Evolutionary conservation across 2,797 vertebrate genomes (phyloP).

Genomic region (Pseudotriccus pelzelni): DNA sequence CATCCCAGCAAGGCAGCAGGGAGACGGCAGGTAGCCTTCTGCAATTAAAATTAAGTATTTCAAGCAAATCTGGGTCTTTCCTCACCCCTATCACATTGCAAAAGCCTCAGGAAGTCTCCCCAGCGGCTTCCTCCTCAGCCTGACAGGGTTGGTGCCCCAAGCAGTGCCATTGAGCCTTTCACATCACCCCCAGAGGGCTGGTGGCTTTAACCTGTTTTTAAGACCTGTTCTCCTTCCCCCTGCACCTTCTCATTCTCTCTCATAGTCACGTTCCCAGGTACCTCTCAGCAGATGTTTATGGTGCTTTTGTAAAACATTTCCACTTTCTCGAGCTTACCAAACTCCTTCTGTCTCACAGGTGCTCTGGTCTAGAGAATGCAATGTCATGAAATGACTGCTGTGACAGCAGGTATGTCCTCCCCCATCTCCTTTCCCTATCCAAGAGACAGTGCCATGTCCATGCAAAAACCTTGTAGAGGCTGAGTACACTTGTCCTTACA

Average conservation of each 20-base stretch:
- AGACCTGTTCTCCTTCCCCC: background rate
- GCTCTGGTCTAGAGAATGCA: background rate
- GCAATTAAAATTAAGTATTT: slow-evolving; percentile 40
- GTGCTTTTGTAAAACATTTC: background rate
- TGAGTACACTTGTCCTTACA: background rate
- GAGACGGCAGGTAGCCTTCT: background rate
- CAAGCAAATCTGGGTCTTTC: background rate
- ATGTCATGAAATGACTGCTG: background rate
- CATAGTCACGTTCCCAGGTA: background rate
- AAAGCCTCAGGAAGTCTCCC: background rate
- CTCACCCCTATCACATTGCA: background rate
- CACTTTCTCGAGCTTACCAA: background rate
- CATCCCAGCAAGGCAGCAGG: background rate
- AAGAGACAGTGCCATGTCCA: background rate
- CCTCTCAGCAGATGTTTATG: slow-evolving; percentile 33
- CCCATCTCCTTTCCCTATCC: background rate
- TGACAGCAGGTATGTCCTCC: background rate
- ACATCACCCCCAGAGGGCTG: background rate
- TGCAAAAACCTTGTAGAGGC: background rate
- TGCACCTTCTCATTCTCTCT: background rate
- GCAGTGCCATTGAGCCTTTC: background rate
- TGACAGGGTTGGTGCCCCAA: background rate
- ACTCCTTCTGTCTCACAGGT: background rate
- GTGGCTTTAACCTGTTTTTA: background rate
- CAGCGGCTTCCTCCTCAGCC: background rate